A percentile compares a stretch with the other conserved stretches of the same genome.
Evolutionary conservation across 2,113 vertebrate genomes (phyloP).

Genomic region (Azemiops feae): DNA sequence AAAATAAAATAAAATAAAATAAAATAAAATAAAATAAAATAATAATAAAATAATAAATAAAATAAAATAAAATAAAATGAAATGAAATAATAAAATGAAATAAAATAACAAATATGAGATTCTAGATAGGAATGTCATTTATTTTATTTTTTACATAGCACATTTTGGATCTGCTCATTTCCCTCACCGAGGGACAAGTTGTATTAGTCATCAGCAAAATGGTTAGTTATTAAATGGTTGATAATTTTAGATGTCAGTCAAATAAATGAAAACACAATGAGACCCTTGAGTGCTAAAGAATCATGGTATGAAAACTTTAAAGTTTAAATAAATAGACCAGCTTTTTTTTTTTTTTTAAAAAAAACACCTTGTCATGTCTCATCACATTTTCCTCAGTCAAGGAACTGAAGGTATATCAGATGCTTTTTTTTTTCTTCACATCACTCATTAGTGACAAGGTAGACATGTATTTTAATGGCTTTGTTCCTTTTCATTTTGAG

Average conservation of each 20-base stretch:
- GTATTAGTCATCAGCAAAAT: background rate
- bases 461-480: slow-evolving; percentile 50
- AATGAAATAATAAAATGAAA: background rate
- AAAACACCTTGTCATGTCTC: slow-evolving; percentile 35
- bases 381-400: slow-evolving; percentile 53
- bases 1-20: background rate
- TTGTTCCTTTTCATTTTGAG: slow-evolving; percentile 42
- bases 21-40: background rate
- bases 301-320: background rate
- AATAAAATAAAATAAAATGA: too few relatives aligned
- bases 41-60: too few relatives aligned
- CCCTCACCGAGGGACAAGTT: background rate
- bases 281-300: background rate
- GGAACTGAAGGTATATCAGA: slow-evolving; percentile 43
- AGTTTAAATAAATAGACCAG: background rate
- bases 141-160: background rate
- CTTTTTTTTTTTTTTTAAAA: background rate
- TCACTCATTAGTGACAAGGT: slow-evolving; percentile 67
- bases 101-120: background rate
- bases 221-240: background rate
- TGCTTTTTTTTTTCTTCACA: slow-evolving; percentile 59
- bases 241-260: background rate
- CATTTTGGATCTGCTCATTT: background rate
- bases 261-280: background rate
- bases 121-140: background rate